phyloP scores from a whole-genome alignment of 2,797 vertebrate genomes.

The Gambelia wislizenii region DNA sequence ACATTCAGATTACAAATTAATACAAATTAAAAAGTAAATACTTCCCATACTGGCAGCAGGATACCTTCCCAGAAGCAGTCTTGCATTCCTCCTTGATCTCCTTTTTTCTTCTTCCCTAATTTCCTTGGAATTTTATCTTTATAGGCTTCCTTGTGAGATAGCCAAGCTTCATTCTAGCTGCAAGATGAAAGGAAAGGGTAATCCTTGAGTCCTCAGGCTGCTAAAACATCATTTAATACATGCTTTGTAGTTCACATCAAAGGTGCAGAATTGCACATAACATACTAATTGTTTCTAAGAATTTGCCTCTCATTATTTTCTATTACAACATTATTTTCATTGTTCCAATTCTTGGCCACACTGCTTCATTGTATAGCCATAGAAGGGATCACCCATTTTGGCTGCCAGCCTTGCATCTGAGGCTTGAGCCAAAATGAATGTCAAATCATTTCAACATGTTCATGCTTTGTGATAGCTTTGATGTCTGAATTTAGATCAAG shows the following conservation, averaged over 20 bases:
- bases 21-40: constrained; percentile 22
- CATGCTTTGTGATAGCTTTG: background rate
- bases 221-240: constrained; percentile 1
- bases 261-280: background rate
- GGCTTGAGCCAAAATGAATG: background rate
- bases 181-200: constrained; percentile 29
- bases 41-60: background rate
- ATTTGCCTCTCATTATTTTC: constrained; percentile 19
- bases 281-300: background rate
- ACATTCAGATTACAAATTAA: constrained; percentile 12
- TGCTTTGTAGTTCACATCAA: constrained; percentile 5
- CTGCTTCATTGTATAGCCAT: background rate
- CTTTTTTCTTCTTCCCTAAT: background rate
- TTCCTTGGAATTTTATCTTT: constrained; percentile 36
- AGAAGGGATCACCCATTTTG: background rate
- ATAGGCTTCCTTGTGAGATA: constrained; percentile 2
- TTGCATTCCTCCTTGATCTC: background rate
- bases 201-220: constrained; percentile 3
- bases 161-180: constrained; percentile 1
- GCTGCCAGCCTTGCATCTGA: background rate
- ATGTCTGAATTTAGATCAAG: background rate
- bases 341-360: background rate
- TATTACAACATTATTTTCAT: constrained; percentile 3
- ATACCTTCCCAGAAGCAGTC: background rate
- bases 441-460: background rate